Evolutionary conservation across 2,888 invertebrate species (phyloP).

Genomic region (Zonitis immaculata): DNA sequence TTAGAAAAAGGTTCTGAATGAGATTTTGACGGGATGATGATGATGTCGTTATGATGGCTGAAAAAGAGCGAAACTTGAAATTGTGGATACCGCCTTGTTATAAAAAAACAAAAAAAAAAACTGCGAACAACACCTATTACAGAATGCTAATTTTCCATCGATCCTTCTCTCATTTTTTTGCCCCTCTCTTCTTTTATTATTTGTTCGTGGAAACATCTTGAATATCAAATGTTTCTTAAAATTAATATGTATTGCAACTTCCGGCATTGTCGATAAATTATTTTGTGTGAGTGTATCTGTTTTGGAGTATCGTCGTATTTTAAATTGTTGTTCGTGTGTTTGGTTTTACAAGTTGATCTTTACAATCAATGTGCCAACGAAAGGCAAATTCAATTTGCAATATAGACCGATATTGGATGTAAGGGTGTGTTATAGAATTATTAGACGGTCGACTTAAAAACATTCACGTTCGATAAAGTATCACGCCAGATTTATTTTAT

Average conservation of each 20-base stretch:
- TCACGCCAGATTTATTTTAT: slow-evolving; percentile 18
- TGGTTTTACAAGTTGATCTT: neutral
- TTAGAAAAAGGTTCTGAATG: slow-evolving; percentile 19
- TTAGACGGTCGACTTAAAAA: slow-evolving; percentile 2
- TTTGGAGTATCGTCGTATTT: too few relatives aligned
- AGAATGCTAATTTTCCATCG: slow-evolving; percentile 29
- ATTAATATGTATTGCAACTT: slow-evolving; percentile 10
- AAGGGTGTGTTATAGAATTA: neutral
- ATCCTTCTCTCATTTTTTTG: slow-evolving; percentile 20
- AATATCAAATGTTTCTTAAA: slow-evolving; percentile 19
- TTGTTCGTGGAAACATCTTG: slow-evolving; percentile 9
- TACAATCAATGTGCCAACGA: neutral
- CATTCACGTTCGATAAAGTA: slow-evolving; percentile 14
- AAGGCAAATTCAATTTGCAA: slow-evolving; percentile 1
- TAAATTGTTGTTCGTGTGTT: too few relatives aligned
- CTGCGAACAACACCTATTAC: slow-evolving; percentile 29
- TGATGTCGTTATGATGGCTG: neutral
- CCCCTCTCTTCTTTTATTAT: slow-evolving; percentile 21
- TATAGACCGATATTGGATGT: slow-evolving; percentile 1
- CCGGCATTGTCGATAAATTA: too few relatives aligned
- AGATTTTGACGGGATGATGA: slow-evolving; percentile 11
- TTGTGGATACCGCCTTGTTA: slow-evolving; percentile 24
- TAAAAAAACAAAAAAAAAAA: too few relatives aligned
- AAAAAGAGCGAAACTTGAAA: slow-evolving; percentile 9
- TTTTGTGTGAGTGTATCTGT: too few relatives aligned